Base-by-base conservation (phyloP, 2,888 invertebrate species). In the Gnatocerus cornutus region DNA sequence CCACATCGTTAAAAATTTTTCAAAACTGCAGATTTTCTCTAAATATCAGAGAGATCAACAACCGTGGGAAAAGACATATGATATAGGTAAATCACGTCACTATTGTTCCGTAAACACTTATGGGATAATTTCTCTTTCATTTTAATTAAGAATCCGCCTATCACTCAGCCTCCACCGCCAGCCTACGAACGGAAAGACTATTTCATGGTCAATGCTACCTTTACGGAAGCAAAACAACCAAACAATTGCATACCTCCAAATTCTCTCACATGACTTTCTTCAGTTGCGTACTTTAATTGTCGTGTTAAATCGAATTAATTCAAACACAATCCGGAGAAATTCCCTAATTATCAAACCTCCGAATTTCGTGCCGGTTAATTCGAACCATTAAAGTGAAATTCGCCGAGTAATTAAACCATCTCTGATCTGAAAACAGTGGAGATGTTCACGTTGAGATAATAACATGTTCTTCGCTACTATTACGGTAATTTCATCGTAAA, bases 51-150 rank as follows among this genome's bases (percentile, higher is more conserved):
- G 41, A 41, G 41, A 46, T 9, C 21, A 14, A n/a, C 46, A 16
- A 46, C 21, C 21, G 10, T 50, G 50, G 27, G 27, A 50, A 50
- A 50, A 29, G 8, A 10, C 14, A 14, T 13, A 16, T n/a, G 5
- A 33, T 21, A 13, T 33, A 12, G 55, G 16, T 55, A 39, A 55
- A 37, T 55, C 55, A 55, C 55, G 37, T 43, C 41, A 27, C 29
- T 27, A 56, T 56, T 56, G 56, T 56, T 56, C 29, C 27, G 16
- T 29, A 50, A 50, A 56, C 56, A 56, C 37, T 52, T 50, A 53
- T 55, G 56, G 56, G 56, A 56, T 56, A 56, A 56, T 56, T 56
- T 56, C 56, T 56, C 56, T 56, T 56, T 56, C 56, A 27, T 56
- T 39, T 56, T 56, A 56, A 56, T 56, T 56, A 55, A 14, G 33